Conservation (phyloP, 2,113 vertebrate genomes). For the Taxidea taxus region DNA sequence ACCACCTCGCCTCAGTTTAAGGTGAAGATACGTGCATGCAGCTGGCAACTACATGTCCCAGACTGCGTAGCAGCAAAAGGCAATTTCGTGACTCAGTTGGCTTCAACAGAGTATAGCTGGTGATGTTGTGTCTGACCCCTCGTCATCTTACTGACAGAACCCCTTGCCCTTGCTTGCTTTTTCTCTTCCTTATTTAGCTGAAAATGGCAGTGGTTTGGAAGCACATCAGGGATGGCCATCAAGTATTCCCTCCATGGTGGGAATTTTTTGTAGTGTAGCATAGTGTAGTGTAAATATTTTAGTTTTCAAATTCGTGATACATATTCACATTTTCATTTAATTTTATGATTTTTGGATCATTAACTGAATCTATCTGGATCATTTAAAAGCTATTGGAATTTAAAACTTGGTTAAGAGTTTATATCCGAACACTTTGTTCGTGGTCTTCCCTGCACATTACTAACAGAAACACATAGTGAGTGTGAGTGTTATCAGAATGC, state of each 20-base stretch:
- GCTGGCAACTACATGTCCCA: neutral
- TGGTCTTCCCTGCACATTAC: neutral
- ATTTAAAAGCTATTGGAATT: neutral
- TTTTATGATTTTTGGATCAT: neutral
- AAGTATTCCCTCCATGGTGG: neutral
- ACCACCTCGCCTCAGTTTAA: neutral
- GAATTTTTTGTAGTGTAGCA: neutral
- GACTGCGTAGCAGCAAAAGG: neutral
- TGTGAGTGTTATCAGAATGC: neutral
- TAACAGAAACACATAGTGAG: neutral
- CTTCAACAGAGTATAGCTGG: too few relatives aligned
- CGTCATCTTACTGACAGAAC: neutral
- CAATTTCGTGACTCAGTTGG: neutral
- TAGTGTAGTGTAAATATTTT: neutral
- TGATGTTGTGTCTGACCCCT: neutral
- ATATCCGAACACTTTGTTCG: neutral
- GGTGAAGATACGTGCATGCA: neutral
- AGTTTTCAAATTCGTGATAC: neutral
- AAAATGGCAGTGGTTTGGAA: neutral
- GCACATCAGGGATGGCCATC: neutral
- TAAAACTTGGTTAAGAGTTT: neutral
- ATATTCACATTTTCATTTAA: neutral
- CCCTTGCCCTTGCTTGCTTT: accelerated
- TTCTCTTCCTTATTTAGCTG: neutral
- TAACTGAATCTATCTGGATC: neutral